A percentile compares a stretch with the other conserved stretches of the same genome.
phyloP scores from a whole-genome alignment of 2,113 vertebrate species.

The Strigops habroptila region DNA sequence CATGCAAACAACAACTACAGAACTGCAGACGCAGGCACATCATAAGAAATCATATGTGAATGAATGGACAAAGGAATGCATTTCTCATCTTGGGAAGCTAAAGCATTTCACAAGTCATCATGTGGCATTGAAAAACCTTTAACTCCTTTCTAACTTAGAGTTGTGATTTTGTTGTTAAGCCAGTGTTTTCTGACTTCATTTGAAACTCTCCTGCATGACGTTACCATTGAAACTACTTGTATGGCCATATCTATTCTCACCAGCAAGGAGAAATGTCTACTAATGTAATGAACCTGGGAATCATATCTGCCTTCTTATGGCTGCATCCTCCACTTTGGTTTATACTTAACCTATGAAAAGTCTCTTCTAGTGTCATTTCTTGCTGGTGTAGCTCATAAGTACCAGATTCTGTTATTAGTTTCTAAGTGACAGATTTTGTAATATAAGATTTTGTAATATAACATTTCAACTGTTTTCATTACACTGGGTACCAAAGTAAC shows the following conservation, averaged over 20 bases:
- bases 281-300: not conserved
- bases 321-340: not conserved
- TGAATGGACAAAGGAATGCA: not conserved
- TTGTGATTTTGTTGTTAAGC: not conserved
- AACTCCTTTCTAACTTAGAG: not conserved
- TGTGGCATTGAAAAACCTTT: not conserved
- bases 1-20: not conserved
- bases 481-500: not conserved
- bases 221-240: not conserved
- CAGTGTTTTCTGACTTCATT: not conserved
- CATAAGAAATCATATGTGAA: not conserved
- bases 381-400: not conserved
- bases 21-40: not conserved
- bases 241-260: not conserved
- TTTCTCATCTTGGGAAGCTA: not conserved
- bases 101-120: not conserved
- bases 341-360: not conserved
- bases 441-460: not conserved
- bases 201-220: not conserved
- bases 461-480: not conserved
- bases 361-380: not conserved
- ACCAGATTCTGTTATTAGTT: not conserved
- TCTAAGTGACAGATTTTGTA: not conserved
- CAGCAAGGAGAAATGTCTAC: not conserved
- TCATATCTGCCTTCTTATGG: not conserved